Percentiles rank a stretch among this genome's conserved stretches.
phyloP scores from a whole-genome alignment of 92 coral and sea anemone species.

The Nematostella vectensis region DNA sequence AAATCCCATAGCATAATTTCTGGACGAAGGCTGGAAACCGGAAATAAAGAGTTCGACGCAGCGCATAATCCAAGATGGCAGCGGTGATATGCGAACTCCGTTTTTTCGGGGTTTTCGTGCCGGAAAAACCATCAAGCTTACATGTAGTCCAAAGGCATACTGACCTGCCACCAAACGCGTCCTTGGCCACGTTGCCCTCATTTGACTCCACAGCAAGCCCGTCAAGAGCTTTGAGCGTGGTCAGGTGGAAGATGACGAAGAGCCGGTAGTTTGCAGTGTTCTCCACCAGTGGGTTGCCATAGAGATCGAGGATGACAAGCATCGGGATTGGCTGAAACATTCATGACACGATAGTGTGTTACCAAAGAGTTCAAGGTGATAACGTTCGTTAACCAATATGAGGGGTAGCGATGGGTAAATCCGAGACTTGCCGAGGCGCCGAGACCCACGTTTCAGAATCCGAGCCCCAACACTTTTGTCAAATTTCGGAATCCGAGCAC shows the following conservation, averaged over 20 bases:
- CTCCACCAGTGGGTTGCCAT: conserved; percentile 78
- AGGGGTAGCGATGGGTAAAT: too few relatives aligned
- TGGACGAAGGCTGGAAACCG: too few relatives aligned
- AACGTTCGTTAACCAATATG: not conserved
- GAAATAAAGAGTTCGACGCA: too few relatives aligned
- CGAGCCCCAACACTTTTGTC: too few relatives aligned
- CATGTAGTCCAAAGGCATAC: too few relatives aligned
- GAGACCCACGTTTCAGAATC: too few relatives aligned
- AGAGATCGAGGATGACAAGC: conserved; percentile 77
- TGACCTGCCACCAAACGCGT: conserved; percentile 92
- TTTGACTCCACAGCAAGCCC: conserved; percentile 94
- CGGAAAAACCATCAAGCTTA: too few relatives aligned
- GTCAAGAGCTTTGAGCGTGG: conserved; percentile 87
- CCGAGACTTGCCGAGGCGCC: too few relatives aligned
- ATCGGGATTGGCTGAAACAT: conserved; percentile 57
- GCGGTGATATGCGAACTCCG: too few relatives aligned
- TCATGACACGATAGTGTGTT: not conserved
- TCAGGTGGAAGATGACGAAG: conserved; percentile 82
- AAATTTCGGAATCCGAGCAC: not conserved
- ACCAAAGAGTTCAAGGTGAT: not conserved
- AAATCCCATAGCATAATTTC: too few relatives aligned
- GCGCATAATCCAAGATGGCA: too few relatives aligned
- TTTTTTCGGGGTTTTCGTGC: too few relatives aligned
- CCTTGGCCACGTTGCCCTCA: conserved; percentile 85
- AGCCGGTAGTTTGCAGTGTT: conserved; percentile 70